Evolutionary conservation across 2,113 vertebrate species (phyloP), one percentile per base, ranked within the genome.

Genomic region (Aptenodytes patagonicus): DNA sequence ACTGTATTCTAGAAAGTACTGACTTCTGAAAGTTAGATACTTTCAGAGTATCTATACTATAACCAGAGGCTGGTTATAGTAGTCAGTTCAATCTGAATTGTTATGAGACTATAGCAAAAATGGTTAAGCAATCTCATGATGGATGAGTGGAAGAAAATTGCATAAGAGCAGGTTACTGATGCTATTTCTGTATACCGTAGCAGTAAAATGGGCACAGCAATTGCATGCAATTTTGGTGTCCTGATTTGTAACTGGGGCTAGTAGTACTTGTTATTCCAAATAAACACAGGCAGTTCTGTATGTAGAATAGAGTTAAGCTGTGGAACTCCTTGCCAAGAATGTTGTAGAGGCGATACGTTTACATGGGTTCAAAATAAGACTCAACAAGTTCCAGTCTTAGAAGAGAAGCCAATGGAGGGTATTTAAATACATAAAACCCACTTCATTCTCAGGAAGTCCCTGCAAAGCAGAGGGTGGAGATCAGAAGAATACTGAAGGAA

Each of bases 131-230:
- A 13, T 54, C 18, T 66, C 31, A 10, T 36, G 31, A 40, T 44
- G 36, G 26, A 47, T n/a, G 4, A 61, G 26, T 62, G 10, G 4
- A 22, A 90, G 49, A 69, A 65, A 69, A 46, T 5, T 81, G 29
- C 3, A 0, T n/a, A 61, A 44, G 14, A 78, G 18, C 13, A 34
- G 17, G 22, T 77, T 61, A 60, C 17, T 32, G 31, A 42, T 77
- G 34, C 40, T 62, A 5, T 34, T 68, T 76, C 25, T 68, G 12
- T 72, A 2, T 79, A 40, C 21, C 0, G 0, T 32, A 58, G 24
- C 25, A 62, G 28, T 62, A 36, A 78, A 80, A 89, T 29, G 8
- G 12, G 17, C 49, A 55, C 3, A 16, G 11, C 17, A 58, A 34
- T 49, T 52, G 25, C 32, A 36, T 32, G 52, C 29, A 31, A 2